Percentiles rank a stretch among this genome's conserved stretches.
Conservation (phyloP, 2,797 vertebrate species). For the Acipenser ruthenus region DNA sequence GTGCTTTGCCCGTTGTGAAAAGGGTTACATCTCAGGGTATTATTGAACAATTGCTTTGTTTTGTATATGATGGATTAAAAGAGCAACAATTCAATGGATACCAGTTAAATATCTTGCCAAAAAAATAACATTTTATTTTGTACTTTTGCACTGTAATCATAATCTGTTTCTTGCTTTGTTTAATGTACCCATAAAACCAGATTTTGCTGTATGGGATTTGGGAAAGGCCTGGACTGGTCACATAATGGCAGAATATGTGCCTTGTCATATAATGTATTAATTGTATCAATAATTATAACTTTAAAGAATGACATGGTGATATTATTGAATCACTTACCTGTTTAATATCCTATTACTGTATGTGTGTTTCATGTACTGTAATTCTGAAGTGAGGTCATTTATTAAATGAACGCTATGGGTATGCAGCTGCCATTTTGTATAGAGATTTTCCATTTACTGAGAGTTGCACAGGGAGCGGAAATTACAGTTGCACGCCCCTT, state of each 20-base stretch:
- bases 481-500: not conserved
- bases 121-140: not conserved
- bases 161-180: not conserved
- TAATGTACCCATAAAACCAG: not conserved
- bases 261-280: not conserved
- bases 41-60: slow-evolving; percentile 4
- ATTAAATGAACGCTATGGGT: not conserved
- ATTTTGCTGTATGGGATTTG: too few relatives aligned
- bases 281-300: not conserved
- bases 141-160: not conserved
- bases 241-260: not conserved
- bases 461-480: not conserved
- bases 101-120: not conserved
- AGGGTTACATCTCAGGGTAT: slow-evolving; percentile 11
- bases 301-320: not conserved
- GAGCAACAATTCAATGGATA: slow-evolving; percentile 9
- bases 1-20: slow-evolving; percentile 3
- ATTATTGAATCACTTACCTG: not conserved
- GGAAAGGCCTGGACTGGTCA: not conserved
- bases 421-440: not conserved
- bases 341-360: not conserved
- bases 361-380: not conserved
- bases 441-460: not conserved
- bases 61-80: slow-evolving; percentile 3
- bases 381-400: not conserved